Evolutionary conservation across 2,113 vertebrate species (phyloP), one percentile per base, ranked within the genome.

Genomic region (Passer montanus): DNA sequence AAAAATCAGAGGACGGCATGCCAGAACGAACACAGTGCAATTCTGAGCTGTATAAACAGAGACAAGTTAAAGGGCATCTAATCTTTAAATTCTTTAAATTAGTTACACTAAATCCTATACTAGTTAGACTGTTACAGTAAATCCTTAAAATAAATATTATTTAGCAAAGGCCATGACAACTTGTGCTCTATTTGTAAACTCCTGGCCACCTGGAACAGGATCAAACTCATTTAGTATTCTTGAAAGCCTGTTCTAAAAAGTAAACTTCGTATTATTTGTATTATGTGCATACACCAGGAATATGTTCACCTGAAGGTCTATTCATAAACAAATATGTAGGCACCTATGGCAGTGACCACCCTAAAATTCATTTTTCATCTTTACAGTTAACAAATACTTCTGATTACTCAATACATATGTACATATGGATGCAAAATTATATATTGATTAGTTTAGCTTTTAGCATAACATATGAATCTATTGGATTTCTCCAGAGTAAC

Each of bases 361-460:
- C 84, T 50, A 27, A 93, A 93, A 97, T 95, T 79, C 83, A 97
- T 94, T 88, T 96, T 96, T 97, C 94, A 95, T 97, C 78, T 88
- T 96, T 96, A 97, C 94, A 97, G 89, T 93, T 97, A 98, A 94
- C 95, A 98, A 98, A 97, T 97, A 97, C 80, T 96, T 92, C 80
- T 94, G 95, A 97, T 95, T 95, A 70, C 53, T 94, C 91, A 95
- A 97, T 94, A 94, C 53, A 85, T 75, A 95, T 94, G 91, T 91
- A 98, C 94, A 97, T 93, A 96, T 94, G 95, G 95, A 97, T 87
- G 44, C 92, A 93, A 96, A 98, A 97, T 97, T 95, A 95, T 69
- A 68, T 98, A 98, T 97, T 97, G 97, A 98, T 97, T 97, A 97
- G 95, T 95, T 98, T 96, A 97, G 97, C 89, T 97, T 98, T 97